phyloP scores from a whole-genome alignment of 2,797 vertebrate genomes.

The Sebastes trivittatus region DNA sequence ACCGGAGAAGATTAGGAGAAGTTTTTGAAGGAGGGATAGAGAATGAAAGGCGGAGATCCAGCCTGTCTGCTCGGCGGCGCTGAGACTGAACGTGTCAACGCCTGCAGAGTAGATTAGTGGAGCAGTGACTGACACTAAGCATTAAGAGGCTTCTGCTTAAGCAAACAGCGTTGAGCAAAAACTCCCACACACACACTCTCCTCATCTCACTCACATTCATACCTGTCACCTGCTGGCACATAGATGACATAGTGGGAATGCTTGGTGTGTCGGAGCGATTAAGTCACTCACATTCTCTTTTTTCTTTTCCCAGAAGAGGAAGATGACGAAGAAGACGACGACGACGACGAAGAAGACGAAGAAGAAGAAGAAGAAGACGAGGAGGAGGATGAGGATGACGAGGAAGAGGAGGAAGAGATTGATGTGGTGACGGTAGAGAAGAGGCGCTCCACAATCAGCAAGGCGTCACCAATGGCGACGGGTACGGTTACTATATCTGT shows the following conservation, averaged over 20 bases:
- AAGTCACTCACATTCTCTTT: slow-evolving; percentile 45
- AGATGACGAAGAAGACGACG: slow-evolving; percentile 83
- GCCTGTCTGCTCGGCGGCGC: slow-evolving; percentile 61
- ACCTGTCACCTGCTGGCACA: slow-evolving; percentile 57
- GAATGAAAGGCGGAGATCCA: slow-evolving; percentile 62
- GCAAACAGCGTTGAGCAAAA: slow-evolving; percentile 66
- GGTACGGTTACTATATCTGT: slow-evolving; percentile 88
- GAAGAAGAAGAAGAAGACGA: slow-evolving; percentile 76
- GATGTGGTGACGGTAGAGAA: slow-evolving; percentile 98
- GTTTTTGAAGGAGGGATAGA: slow-evolving; percentile 47
- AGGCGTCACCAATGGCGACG: slow-evolving; percentile 70
- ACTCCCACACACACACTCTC: slow-evolving; percentile 40
- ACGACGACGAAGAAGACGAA: slow-evolving; percentile 81
- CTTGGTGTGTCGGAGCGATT: slow-evolving; percentile 46
- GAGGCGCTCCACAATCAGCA: slow-evolving; percentile 83
- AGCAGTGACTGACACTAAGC: slow-evolving; percentile 77
- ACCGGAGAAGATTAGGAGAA: slow-evolving; percentile 55
- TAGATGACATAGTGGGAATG: slow-evolving; percentile 43
- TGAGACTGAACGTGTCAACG: slow-evolving; percentile 70
- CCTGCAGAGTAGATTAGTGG: slow-evolving; percentile 73
- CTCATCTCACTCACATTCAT: slow-evolving; percentile 17
- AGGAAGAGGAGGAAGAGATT: slow-evolving; percentile 96
- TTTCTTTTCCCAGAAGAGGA: slow-evolving; percentile 79
- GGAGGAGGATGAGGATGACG: slow-evolving; percentile 84
- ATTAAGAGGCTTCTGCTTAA: slow-evolving; percentile 68